Percentiles rank a stretch among this genome's conserved stretches.
Conservation (phyloP, 2,797 vertebrate genomes). For the Hoplostethus mediterraneus region DNA sequence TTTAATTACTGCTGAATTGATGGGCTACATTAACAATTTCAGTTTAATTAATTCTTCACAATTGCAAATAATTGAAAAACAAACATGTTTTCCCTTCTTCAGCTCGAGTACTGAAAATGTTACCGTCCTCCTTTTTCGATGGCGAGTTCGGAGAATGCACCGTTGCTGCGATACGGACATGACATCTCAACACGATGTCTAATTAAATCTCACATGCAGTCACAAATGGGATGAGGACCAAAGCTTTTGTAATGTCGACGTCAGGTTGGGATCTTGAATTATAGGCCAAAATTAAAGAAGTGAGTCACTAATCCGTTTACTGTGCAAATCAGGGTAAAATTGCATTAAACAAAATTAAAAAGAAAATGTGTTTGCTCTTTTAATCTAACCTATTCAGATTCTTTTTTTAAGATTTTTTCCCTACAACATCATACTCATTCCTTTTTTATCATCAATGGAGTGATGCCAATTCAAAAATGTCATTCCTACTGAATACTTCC, state of each 20-base stretch:
- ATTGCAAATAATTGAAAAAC: conserved; percentile 48
- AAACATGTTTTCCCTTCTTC: conserved; percentile 24
- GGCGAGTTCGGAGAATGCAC: not conserved
- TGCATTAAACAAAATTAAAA: conserved; percentile 33
- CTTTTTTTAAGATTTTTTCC: too few relatives aligned
- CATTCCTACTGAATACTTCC: not conserved
- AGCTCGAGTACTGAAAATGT: conserved; percentile 16
- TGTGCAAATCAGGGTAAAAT: conserved; percentile 49
- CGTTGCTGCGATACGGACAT: conserved; percentile 55
- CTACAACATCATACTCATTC: too few relatives aligned
- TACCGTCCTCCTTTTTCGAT: conserved; percentile 1
- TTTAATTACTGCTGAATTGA: conserved; percentile 77
- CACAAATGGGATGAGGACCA: conserved; percentile 54
- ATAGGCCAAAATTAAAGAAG: conserved; percentile 44
- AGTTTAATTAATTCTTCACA: conserved; percentile 60
- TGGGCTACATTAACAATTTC: conserved; percentile 50
- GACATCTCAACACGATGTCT: conserved; percentile 33
- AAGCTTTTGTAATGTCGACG: conserved; percentile 55
- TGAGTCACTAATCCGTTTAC: conserved; percentile 43
- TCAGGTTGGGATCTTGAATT: conserved; percentile 50
- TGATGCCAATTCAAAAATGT: not conserved
- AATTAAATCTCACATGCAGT: conserved; percentile 64
- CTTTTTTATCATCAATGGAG: too few relatives aligned
- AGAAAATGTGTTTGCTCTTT: not conserved
- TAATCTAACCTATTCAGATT: conserved; percentile 4